Evolutionary conservation across 2,797 vertebrate genomes (phyloP).

Genomic region (Semaprochilodus insignis): DNA sequence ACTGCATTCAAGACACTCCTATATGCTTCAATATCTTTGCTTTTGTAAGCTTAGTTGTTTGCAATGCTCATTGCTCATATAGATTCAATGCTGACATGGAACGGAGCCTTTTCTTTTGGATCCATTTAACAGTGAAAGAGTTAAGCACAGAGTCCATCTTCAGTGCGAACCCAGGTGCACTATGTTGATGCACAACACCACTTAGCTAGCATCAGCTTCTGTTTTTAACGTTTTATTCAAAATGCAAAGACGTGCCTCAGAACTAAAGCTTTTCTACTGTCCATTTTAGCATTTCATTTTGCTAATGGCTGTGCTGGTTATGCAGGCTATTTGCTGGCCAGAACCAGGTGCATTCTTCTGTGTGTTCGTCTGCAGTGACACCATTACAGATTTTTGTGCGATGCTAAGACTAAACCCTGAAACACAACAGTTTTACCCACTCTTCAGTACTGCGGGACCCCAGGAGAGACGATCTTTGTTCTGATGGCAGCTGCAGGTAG

Average conservation of each 20-base stretch:
- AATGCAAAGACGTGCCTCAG: not conserved
- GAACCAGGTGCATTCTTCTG: not conserved
- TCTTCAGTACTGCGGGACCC: constrained; percentile 33
- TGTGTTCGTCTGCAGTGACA: not conserved
- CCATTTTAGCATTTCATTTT: not conserved
- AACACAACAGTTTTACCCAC: constrained; percentile 26
- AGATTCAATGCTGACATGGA: not conserved
- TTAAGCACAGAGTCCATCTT: not conserved
- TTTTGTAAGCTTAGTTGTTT: not conserved
- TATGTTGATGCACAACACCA: too few species aligned
- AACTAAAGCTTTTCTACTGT: not conserved
- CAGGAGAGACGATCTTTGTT: constrained; percentile 33
- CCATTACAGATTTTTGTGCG: not conserved
- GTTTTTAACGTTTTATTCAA: not conserved
- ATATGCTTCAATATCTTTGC: not conserved
- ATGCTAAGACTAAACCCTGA: not conserved
- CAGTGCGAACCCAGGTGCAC: not conserved
- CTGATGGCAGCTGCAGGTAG: constrained; percentile 59
- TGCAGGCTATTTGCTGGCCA: not conserved
- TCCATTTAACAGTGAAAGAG: not conserved
- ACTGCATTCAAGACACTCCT: too few species aligned
- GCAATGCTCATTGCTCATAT: not conserved
- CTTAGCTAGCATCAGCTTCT: not conserved
- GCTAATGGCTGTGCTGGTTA: not conserved
- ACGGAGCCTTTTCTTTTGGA: not conserved